Conservation (phyloP, 2,113 vertebrate species). For the cattle (Bos taurus) region ARS-UCD2.0 NC_037356.1:3782501-3783000, state of each 20-base stretch:
- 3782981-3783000: neutral
- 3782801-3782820: neutral
- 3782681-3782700: neutral
- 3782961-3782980: neutral
- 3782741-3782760: neutral
- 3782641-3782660: neutral
- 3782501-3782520: neutral
- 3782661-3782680: neutral
- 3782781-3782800: neutral
- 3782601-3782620: neutral
- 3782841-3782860: neutral
- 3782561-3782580: fast-evolving
- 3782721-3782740: neutral
- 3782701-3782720: neutral
- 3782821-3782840: neutral
- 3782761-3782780: neutral
- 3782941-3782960: neutral
- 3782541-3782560: neutral
- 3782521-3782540: neutral
- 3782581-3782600: neutral
- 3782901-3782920: neutral
- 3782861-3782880: neutral
- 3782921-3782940: neutral
- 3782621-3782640: neutral
- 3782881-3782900: neutral